Percentiles rank a stretch among this genome's conserved stretches.
These are phyloP conservation scores for Etia nguti DNA, from an alignment of 2,113 vertebrate genomes.

Conservation along the genomic window DNA sequence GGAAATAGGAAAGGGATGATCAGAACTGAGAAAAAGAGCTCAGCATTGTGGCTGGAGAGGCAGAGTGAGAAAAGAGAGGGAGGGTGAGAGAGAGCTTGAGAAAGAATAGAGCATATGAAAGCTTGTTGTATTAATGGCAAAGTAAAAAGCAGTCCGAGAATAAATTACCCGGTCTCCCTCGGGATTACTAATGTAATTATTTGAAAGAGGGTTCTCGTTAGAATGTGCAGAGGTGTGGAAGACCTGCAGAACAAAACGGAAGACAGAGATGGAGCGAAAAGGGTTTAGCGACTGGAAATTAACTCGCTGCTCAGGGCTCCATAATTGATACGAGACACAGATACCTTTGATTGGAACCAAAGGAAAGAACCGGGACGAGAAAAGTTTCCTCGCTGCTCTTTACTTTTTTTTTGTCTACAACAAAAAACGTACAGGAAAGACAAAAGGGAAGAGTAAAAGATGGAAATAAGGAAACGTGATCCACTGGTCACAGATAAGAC, in stretches of 20 bases:
- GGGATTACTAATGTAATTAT: conserved; percentile 77
- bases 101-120: conserved; percentile 27
- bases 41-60: background rate
- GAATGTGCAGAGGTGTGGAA: conserved; percentile 59
- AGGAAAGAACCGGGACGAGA: conserved; percentile 4
- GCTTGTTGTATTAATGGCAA: conserved; percentile 55
- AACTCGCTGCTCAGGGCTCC: conserved; percentile 52
- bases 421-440: background rate
- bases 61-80: conserved; percentile 7
- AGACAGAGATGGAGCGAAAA: conserved; percentile 40
- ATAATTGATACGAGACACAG: conserved; percentile 65
- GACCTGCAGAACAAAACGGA: conserved; percentile 52
- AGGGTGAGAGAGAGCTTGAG: background rate
- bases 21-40: conserved; percentile 12
- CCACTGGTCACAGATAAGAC: conserved; percentile 47
- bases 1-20: conserved; percentile 16
- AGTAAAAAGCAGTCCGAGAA: conserved; percentile 55
- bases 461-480: conserved; percentile 15
- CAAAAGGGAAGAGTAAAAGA: background rate
- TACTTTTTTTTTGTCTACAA: background rate
- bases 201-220: conserved; percentile 67
- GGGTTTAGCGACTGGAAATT: conserved; percentile 56
- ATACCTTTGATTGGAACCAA: conserved; percentile 61
- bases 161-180: conserved; percentile 61
- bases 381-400: conserved; percentile 3